phyloP scores from a whole-genome alignment of 2,888 invertebrate genomes.

The Perdita meconis region DNA sequence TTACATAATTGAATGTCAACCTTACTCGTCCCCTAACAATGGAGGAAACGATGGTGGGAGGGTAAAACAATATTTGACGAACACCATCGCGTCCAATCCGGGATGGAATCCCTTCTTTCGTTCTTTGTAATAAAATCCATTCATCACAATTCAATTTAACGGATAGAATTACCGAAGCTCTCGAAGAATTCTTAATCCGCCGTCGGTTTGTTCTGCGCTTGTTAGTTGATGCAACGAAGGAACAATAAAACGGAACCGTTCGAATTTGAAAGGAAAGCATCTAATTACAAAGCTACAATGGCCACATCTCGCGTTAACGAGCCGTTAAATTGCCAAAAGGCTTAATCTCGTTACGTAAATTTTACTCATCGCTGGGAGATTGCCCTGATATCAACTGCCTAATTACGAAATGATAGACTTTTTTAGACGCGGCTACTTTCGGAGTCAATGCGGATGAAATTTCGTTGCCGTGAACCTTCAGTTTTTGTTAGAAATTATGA shows the following conservation, averaged over 20 bases:
- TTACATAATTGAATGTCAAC: not conserved
- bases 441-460: not conserved
- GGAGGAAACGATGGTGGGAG: not conserved
- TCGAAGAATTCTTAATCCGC: not conserved
- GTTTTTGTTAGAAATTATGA: not conserved
- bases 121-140: not conserved
- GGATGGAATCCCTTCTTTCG: not conserved
- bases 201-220: constrained; percentile 4
- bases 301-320: constrained; percentile 1
- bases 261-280: constrained; percentile 1
- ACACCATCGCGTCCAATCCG: constrained; percentile 9
- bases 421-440: not conserved
- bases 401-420: not conserved
- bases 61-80: constrained; percentile 20
- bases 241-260: constrained; percentile 28
- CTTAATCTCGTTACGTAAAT: constrained; percentile 16
- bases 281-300: not conserved
- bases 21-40: too few relatives aligned
- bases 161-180: constrained; percentile 34
- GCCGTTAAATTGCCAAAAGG: constrained; percentile 8
- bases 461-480: not conserved
- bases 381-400: not conserved
- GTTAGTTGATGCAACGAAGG: constrained; percentile 17
- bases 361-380: not conserved
- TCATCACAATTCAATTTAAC: constrained; percentile 27